Percentiles rank a stretch among this genome's conserved stretches.
phyloP scores from a whole-genome alignment of 2,888 invertebrate species.

The Troides oblongomaculatus region DNA sequence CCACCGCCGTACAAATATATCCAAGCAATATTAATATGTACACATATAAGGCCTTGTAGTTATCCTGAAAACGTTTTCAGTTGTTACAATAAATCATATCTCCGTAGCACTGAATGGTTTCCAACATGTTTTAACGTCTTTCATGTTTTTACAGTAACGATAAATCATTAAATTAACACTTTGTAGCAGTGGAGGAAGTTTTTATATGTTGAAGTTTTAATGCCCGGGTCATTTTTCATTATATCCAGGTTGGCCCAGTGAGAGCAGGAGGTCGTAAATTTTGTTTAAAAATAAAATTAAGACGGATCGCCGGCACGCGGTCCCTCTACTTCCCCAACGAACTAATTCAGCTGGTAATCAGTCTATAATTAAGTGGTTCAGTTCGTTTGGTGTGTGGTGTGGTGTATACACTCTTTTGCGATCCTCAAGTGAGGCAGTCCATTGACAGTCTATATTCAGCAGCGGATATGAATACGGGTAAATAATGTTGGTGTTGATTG shows the following conservation, averaged over 20 bases:
- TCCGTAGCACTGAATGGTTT: no score
- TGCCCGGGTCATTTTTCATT: slow-evolving; percentile 44
- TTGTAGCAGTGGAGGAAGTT: slow-evolving; percentile 35
- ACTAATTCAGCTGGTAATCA: slow-evolving; percentile 6
- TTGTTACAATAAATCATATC: no score
- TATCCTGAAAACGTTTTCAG: no score
- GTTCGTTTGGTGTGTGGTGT: no score
- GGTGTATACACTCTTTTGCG: no score
- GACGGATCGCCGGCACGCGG: slow-evolving; percentile 34
- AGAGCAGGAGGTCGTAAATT: slow-evolving; percentile 36
- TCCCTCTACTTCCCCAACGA: slow-evolving; percentile 6
- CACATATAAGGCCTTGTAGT: no score
- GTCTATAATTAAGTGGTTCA: not conserved
- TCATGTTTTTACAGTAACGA: slow-evolving; percentile 14
- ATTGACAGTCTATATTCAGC: no score
- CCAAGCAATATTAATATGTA: no score
- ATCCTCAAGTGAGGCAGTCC: no score
- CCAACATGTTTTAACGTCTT: slow-evolving; percentile 8
- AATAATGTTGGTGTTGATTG: no score
- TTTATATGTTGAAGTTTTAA: slow-evolving; percentile 43
- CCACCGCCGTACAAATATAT: no score
- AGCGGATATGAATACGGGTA: no score
- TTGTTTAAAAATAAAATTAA: slow-evolving; percentile 44
- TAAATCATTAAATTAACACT: slow-evolving; percentile 37
- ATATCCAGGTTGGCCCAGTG: slow-evolving; percentile 33